A percentile compares a stretch with the other conserved stretches of the same genome.
Evolutionary conservation across 1,140 invertebrate genomes (phyloP).

Genomic region (Linepithema humile): DNA sequence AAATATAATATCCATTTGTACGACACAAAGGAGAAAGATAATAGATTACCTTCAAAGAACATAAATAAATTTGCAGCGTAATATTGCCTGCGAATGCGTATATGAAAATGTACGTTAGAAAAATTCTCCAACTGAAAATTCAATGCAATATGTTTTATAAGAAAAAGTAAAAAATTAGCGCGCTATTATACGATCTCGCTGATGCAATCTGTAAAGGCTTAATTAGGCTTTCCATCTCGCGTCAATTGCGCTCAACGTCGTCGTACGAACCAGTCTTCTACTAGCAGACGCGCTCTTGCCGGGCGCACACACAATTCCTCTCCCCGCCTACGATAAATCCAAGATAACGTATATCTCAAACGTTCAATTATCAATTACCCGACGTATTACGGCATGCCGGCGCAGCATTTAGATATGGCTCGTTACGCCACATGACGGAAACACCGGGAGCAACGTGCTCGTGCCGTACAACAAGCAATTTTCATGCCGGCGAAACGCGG

Average conservation of each 20-base stretch:
- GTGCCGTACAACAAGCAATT: constrained; percentile 49
- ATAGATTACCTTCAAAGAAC: background rate
- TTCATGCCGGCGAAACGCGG: constrained; percentile 57
- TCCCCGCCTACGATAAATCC: constrained; percentile 31
- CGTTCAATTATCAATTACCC: constrained; percentile 68
- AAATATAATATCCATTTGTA: background rate
- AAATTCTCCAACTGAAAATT: background rate
- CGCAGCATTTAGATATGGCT: constrained; percentile 24
- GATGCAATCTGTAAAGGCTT: constrained; percentile 34
- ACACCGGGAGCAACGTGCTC: constrained; percentile 49
- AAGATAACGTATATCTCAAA: constrained; percentile 47
- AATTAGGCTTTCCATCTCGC: constrained; percentile 27
- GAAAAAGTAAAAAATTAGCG: background rate
- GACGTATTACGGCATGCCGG: constrained; percentile 32
- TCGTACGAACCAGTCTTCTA: constrained; percentile 34
- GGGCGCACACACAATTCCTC: constrained; percentile 8
- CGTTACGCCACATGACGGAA: constrained; percentile 44
- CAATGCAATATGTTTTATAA: background rate
- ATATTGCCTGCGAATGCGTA: background rate
- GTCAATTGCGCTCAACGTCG: constrained; percentile 23
- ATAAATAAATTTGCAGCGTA: background rate
- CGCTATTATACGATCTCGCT: background rate
- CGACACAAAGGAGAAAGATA: background rate
- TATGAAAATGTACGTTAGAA: background rate
- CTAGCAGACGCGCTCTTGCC: background rate